phyloP scores from a whole-genome alignment of 2,888 invertebrate species.

The Agonopterix subpropinquella region DNA sequence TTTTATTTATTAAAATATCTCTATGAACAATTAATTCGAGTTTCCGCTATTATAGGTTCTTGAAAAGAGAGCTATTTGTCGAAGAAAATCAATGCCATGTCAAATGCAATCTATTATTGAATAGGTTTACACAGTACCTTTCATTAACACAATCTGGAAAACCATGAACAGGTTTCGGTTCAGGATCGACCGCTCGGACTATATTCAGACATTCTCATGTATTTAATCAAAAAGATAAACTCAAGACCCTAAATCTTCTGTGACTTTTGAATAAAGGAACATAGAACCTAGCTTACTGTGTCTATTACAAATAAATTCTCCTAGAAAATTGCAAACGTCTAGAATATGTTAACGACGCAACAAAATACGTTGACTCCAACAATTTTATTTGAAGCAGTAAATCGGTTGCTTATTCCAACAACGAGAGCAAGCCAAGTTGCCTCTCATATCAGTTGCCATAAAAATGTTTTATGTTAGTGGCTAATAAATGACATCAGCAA shows the following conservation, averaged over 20 bases:
- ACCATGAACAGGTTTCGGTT: too few relatives aligned
- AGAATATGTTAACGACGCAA: constrained; percentile 25
- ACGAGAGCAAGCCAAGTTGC: constrained; percentile 43
- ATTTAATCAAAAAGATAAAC: too few relatives aligned
- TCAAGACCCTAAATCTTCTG: background rate
- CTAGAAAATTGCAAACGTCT: constrained; percentile 16
- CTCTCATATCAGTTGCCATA: constrained; percentile 67
- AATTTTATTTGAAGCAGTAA: constrained; percentile 65
- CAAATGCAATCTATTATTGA: too few relatives aligned
- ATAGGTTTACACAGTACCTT: too few relatives aligned
- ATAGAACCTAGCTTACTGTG: background rate
- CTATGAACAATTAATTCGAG: too few relatives aligned
- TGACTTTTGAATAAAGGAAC: background rate
- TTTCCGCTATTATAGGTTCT: too few relatives aligned
- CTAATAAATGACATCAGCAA: constrained; percentile 76
- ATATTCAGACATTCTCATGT: too few relatives aligned
- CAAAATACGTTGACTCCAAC: constrained; percentile 35
- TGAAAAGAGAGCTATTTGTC: too few relatives aligned
- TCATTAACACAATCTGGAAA: too few relatives aligned
- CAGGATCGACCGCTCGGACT: too few relatives aligned
- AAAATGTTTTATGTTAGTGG: constrained; percentile 75
- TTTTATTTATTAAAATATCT: too few relatives aligned
- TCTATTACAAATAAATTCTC: constrained; percentile 4
- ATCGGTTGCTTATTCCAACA: constrained; percentile 55
- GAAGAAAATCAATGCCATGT: too few relatives aligned